Base-by-base conservation (phyloP, 2,888 invertebrate genomes). In the Brassicogethes aeneus region DNA sequence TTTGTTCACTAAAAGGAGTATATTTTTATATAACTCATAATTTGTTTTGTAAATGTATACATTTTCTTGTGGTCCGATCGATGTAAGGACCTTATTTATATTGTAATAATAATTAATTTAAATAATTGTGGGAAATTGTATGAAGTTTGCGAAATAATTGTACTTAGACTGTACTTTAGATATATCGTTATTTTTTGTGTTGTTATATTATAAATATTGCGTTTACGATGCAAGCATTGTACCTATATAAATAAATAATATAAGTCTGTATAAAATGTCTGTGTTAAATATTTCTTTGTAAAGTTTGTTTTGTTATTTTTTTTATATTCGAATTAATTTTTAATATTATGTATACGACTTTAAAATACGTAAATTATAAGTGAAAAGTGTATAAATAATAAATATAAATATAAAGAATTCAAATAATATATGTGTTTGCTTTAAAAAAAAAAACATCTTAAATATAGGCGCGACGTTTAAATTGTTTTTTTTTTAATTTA, bases 161-260 rank as follows among this genome's bases (percentile, higher is more conserved):
- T 32, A 32, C 32, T 32, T 32, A 32, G 32, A 32, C 32, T 32
- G 32, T 32, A 32, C 32, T 32, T 32, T 32, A 32, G 32, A 32
- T 32, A 32, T 32, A 32, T 32, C 32, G 32, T 32, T 32, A 32
- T 32, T 32, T 32, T 32, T 32, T 32, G 32, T 32, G 32, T 32
- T 32, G 32, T 32, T 32, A 23, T 23, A 23, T 23, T 23, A 23
- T 23, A 23, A 23, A 23, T 23, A 23, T 23, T 23, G 23, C 23
- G 32, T 12, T 32, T 5, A 10, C 8, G 32, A 8, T 32, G 32
- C 32, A 32, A 32, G 32, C 12, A 32, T 32, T 32, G 32, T 32
- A 32, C 32, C 32, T 32, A 32, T 32, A 32, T 32, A 32, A 32
- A 32, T 32, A 32, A 32, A 32, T 32, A 32, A 12, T 32, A 32